phyloP scores from a whole-genome alignment of 2,113 vertebrate species.

The Theropithecus gelada region DNA sequence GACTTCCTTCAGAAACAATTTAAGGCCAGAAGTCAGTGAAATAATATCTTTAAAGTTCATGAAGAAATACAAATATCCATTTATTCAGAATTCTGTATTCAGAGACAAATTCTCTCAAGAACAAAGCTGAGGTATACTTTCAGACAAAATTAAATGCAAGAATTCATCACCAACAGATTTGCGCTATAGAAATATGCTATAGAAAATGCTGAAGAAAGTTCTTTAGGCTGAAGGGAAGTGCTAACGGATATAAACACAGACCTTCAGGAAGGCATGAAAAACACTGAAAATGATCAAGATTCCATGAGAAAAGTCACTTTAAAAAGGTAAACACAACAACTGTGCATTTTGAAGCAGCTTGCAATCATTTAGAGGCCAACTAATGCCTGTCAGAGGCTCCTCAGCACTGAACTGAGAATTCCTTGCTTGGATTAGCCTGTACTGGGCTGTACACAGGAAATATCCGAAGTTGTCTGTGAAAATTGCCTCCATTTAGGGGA shows the following conservation, averaged over 20 bases:
- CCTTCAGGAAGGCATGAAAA: neutral
- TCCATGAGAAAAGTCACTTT: neutral
- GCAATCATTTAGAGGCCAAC: constrained; percentile 19
- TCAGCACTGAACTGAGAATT: neutral
- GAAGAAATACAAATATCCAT: constrained; percentile 2
- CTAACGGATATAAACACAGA: neutral
- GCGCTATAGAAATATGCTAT: neutral
- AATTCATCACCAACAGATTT: constrained; percentile 7
- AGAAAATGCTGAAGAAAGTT: neutral
- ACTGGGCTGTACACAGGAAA: constrained; percentile 28
- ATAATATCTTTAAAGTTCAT: constrained; percentile 27
- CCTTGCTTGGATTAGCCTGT: neutral
- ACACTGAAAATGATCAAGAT: neutral
- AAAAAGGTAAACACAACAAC: constrained; percentile 15
- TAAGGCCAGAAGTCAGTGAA: neutral
- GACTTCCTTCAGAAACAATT: constrained; percentile 45
- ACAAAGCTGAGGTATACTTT: constrained; percentile 42
- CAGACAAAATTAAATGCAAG: constrained; percentile 43
- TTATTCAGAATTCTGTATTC: constrained; percentile 14
- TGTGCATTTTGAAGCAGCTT: constrained; percentile 15
- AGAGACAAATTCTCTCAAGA: constrained; percentile 40
- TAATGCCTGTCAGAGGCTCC: neutral
- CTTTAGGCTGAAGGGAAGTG: neutral
- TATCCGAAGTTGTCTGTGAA: constrained; percentile 7
- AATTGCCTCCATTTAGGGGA: constrained; percentile 24